Percentiles rank a stretch among this genome's conserved stretches.
These are phyloP conservation scores for Lepilemur ruficaudatus DNA, from an alignment of 2,797 vertebrate genomes.

Conservation along the genomic window DNA sequence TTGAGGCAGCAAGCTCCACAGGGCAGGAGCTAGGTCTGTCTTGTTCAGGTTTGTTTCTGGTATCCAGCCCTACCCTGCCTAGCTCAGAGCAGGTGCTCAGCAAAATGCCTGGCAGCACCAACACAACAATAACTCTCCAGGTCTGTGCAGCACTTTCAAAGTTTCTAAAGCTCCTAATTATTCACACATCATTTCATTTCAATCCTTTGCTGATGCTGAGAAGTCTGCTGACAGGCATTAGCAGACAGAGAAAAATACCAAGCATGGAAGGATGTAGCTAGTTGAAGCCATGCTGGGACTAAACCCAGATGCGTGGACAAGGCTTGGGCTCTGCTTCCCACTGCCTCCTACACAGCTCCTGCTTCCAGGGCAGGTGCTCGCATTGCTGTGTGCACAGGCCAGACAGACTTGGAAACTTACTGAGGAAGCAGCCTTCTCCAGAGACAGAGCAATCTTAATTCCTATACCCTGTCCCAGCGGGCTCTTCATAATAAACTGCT, in stretches of 20 bases:
- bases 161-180: neutral
- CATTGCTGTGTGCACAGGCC: neutral
- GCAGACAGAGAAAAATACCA: neutral
- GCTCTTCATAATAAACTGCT: slow-evolving; percentile 1
- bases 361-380: neutral
- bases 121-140: neutral
- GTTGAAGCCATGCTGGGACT: neutral
- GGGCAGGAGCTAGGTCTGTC: neutral
- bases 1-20: neutral
- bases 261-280: neutral
- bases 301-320: neutral
- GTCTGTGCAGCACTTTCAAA: neutral
- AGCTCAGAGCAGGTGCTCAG: neutral
- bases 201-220: neutral
- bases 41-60: neutral
- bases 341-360: neutral
- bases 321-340: neutral
- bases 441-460: slow-evolving; percentile 26
- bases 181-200: neutral
- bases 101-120: neutral
- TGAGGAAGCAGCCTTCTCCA: slow-evolving; percentile 37
- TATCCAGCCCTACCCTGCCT: neutral
- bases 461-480: neutral
- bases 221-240: neutral
- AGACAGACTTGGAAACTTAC: neutral